phyloP scores from a whole-genome alignment of 2,113 vertebrate species.

The Naja naja region DNA sequence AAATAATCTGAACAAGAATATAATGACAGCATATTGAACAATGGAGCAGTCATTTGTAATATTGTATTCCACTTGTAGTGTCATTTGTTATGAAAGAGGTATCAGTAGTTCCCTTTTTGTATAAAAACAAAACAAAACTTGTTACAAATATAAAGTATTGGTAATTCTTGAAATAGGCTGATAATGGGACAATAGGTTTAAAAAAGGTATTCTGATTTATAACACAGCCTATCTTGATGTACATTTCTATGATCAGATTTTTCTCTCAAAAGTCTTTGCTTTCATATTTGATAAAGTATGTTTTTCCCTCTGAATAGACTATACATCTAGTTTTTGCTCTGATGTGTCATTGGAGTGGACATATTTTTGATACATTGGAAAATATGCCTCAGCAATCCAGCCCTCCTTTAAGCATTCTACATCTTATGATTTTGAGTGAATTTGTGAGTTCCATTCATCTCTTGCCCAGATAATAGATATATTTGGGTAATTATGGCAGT shows the following conservation, averaged over 20 bases:
- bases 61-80: constrained; percentile 27
- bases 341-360: background rate
- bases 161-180: background rate
- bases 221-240: background rate
- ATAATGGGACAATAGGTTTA: constrained; percentile 11
- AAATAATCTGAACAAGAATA: constrained; percentile 66
- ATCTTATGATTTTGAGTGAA: background rate
- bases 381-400: background rate
- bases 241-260: background rate
- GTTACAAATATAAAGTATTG: background rate
- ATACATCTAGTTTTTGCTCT: background rate
- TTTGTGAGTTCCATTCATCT: background rate
- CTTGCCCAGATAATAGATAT: background rate
- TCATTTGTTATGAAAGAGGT: constrained; percentile 28
- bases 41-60: constrained; percentile 55
- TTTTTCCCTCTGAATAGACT: background rate
- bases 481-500: background rate
- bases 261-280: background rate
- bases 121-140: constrained; percentile 6
- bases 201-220: background rate
- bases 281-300: background rate
- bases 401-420: background rate
- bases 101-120: constrained; percentile 25
- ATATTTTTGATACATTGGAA: background rate
- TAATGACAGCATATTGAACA: constrained; percentile 61